Base-by-base conservation (phyloP, 2,113 vertebrate species). In the Charina bottae region DNA sequence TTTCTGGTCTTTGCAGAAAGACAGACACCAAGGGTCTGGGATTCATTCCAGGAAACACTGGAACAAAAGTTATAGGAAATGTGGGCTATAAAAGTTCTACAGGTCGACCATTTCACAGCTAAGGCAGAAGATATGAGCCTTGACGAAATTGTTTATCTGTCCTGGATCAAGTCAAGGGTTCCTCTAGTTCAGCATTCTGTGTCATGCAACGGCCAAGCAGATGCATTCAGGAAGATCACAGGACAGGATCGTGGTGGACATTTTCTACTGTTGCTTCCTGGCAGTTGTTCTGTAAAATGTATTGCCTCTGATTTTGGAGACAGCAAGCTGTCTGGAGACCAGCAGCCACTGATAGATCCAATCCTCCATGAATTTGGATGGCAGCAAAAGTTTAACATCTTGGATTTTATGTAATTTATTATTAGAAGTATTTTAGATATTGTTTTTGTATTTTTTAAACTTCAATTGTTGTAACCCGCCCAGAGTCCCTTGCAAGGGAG, bases 41-140 rank as follows among this genome's bases (percentile, higher is more conserved):
- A 94, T 59, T 86, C 93, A 54, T 46, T 90, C 94, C 93, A 85
- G 93, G 93, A 94, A 94, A 96, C 93, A 93, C 0, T 89, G 92
- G 93, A 96, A 89, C 89, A 93, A 91, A 92, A 89, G 85, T 90
- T 89, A 94, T 93, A 93, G 93, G 94, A 96, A 94, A 94, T 93
- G 94, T 89, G 91, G 93, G 94, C 6, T 84, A 21, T 49, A 85
- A 91, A 93, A 28, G 85, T 58, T 94, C 83, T 86, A 93, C 93
- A 87, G 95, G 92, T 94, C 91, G 89, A 59, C 0, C 0, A 54
- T 72, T 91, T 93, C 86, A 9, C 88, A 89, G 94, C 88, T 85
- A 92, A 91, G 15, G 11, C 37, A 94, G 88, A 86, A 94, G 10
- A 53, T 8, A 24, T 33, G 28, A 6, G 4, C 21, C 3, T 19